Base-by-base conservation (phyloP, 2,888 invertebrate genomes). In the Ceriagrion tenellum region DNA sequence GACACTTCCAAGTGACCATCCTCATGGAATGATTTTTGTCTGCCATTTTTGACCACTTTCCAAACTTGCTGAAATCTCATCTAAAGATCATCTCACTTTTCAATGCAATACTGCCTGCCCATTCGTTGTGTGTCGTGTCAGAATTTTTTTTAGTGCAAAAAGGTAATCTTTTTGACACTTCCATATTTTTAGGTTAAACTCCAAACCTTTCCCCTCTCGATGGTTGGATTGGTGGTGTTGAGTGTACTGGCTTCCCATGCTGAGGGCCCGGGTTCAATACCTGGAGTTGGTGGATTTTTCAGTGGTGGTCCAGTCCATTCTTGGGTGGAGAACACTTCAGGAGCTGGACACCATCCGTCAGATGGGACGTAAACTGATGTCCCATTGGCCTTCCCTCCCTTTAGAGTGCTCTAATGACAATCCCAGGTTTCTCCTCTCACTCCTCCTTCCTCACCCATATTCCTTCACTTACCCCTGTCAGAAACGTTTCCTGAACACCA, bases 171-270 rank as follows among this genome's bases (percentile, higher is more conserved):
- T 81, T 13, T 81, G 13, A 81, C 81, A 81, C n/a, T 81, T 81
- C 81, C 81, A 81, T 81, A 81, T 81, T 81, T 81, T 81, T 81
- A 81, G 81, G 81, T 81, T 81, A 81, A 81, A 30, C 81, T 81
- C 35, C 81, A 81, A 81, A 81, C 81, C 81, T 81, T 81, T 81
- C 81, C 81, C 81, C 35, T 81, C 81, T 81, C n/a, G 81, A 81
- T 81, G 81, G n/a, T 35, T 35, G 81, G 81, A 81, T 81, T 81
- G 81, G 81, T 81, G 81, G 35, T 81, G 81, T 81, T 81, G 81
- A 81, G 35, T 35, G 35, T 81, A 35, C 81, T 35, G 81, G 81
- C 81, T 81, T 81, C 81, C 81, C 81, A 81, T 81, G 30, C 81
- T 16, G 81, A 81, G 23, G 81, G 81, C 81, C 81, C 81, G 81